These are phyloP conservation scores for Acrossocheilus wenchowensis DNA, from an alignment of 2,797 vertebrate species.

Conservation along the genomic window DNA sequence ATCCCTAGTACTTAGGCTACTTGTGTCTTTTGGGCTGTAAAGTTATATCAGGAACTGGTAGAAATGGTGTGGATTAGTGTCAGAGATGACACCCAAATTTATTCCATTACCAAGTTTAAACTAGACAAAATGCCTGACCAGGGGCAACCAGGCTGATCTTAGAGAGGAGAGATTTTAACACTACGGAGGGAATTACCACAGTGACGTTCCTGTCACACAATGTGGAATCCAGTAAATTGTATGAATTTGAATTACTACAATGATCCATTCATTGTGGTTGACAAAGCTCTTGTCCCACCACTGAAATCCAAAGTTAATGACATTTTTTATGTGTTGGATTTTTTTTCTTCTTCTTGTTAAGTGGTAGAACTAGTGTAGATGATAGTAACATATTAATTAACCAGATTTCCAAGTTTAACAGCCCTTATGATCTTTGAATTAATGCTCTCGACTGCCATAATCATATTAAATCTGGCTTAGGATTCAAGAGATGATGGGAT, in stretches of 20 bases:
- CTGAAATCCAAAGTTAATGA: conserved; percentile 14
- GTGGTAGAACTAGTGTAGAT: conserved; percentile 29
- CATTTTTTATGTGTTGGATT: not conserved
- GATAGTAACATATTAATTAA: conserved; percentile 15
- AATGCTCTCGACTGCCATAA: not conserved
- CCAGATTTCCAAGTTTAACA: conserved; percentile 12
- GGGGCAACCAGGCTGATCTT: conserved; percentile 7
- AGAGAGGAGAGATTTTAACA: not conserved
- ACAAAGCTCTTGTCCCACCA: not conserved
- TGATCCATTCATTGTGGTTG: conserved; percentile 25
- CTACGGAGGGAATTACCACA: not conserved
- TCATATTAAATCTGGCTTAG: conserved; percentile 22
- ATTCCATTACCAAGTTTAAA: conserved; percentile 16
- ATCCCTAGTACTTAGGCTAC: not conserved
- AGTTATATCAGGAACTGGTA: conserved; percentile 4
- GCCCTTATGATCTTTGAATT: conserved; percentile 8
- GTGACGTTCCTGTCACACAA: conserved; percentile 23
- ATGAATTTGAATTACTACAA: conserved; percentile 12
- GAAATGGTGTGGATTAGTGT: not conserved
- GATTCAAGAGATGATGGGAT: conserved; percentile 3
- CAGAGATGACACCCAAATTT: not conserved
- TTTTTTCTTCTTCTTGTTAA: not conserved
- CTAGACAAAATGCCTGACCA: not conserved
- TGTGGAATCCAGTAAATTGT: conserved; percentile 14
- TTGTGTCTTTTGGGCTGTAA: conserved; percentile 15